Percentiles rank a stretch among this genome's conserved stretches.
Conservation (phyloP, 1,140 invertebrate genomes). For the Lethrus apterus region DNA sequence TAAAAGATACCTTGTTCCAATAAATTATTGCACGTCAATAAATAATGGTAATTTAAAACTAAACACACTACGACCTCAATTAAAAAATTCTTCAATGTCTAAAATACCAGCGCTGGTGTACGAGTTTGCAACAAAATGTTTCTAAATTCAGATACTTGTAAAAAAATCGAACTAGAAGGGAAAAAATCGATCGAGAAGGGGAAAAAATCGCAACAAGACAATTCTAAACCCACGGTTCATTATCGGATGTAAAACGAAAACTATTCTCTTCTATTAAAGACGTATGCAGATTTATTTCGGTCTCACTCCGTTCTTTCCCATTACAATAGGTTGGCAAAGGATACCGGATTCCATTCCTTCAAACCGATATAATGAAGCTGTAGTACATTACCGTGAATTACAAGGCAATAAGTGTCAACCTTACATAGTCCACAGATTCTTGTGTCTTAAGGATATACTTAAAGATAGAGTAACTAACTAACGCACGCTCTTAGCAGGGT, state of each 20-base stretch:
- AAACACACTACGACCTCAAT: too few species aligned
- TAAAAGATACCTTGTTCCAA: not conserved
- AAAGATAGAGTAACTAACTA: too few species aligned
- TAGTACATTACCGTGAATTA: slow-evolving; percentile 24
- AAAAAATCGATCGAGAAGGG: too few species aligned
- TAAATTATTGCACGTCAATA: too few species aligned
- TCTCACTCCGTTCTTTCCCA: not conserved
- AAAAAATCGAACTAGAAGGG: too few species aligned
- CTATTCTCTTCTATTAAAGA: not conserved
- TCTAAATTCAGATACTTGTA: slow-evolving; percentile 11
- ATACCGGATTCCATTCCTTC: slow-evolving; percentile 2
- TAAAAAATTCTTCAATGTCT: too few species aligned
- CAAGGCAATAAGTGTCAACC: slow-evolving; percentile 24
- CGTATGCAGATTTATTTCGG: not conserved
- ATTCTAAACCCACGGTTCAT: slow-evolving; percentile 14
- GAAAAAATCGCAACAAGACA: slow-evolving; percentile 6
- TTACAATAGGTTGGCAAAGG: not conserved
- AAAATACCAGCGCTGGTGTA: too few species aligned
- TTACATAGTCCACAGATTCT: slow-evolving; percentile 18
- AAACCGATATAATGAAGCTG: slow-evolving; percentile 22
- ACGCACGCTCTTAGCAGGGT: too few species aligned
- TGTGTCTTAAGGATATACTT: slow-evolving; percentile 10
- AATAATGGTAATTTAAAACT: too few species aligned
- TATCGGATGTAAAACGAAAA: slow-evolving; percentile 11
- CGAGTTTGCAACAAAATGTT: slow-evolving; percentile 4